Conservation (phyloP, 1,140 invertebrate genomes). For the Mamestra configurata region DNA sequence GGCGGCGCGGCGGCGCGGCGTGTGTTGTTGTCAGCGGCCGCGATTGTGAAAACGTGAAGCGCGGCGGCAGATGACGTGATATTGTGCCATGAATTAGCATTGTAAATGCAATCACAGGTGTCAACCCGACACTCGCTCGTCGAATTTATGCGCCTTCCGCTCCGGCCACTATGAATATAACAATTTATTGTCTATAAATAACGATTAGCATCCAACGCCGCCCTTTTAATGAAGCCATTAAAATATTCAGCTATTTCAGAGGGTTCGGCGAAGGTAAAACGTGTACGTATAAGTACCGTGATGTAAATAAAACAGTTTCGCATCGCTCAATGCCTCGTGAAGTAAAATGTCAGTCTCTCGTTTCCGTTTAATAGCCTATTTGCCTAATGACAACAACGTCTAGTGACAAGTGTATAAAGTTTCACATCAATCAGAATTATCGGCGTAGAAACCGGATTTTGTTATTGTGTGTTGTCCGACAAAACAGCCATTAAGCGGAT, state of each 20-base stretch:
- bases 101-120: conserved; percentile 88
- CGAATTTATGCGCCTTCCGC: conserved; percentile 85
- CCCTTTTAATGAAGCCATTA: conserved; percentile 67
- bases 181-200: conserved; percentile 83
- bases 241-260: conserved; percentile 49
- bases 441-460: conserved; percentile 67
- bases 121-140: conserved; percentile 81
- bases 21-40: conserved; percentile 1
- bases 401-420: conserved; percentile 62
- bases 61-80: conserved; percentile 76
- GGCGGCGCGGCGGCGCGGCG: neutral
- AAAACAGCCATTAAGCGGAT: conserved; percentile 76
- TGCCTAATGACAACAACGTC: conserved; percentile 56
- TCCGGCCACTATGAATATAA: conserved; percentile 74
- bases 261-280: conserved; percentile 11
- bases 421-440: conserved; percentile 70
- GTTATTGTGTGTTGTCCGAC: conserved; percentile 65
- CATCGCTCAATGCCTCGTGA: neutral
- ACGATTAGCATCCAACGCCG: conserved; percentile 71
- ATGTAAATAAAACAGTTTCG: conserved; percentile 15
- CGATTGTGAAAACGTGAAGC: conserved; percentile 70
- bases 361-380: conserved; percentile 40
- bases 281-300: neutral
- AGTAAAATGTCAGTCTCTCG: conserved; percentile 16
- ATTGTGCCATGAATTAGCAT: conserved; percentile 85